Evolutionary conservation across 2,797 vertebrate species (phyloP), one percentile per base, ranked within the genome.

Genomic region (Brotula barbata): DNA sequence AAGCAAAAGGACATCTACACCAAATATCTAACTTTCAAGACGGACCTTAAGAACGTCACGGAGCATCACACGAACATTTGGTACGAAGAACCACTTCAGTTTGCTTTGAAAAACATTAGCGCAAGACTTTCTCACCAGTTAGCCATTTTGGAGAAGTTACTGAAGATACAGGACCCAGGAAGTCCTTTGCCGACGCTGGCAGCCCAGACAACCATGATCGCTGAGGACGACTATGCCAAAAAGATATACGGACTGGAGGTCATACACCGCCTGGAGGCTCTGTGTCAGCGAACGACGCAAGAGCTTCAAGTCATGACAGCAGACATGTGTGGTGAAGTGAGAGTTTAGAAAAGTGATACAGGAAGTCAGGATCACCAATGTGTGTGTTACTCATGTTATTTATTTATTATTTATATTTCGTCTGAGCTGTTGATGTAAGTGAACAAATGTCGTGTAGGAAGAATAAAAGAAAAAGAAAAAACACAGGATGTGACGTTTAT

Each of bases 101-200:
- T 0, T 0, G 0, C 0, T 1, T 13, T 83, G n/a, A 0, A 0
- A 0, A 0, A 0, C 0, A 1, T 73, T 5, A 60, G 31, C 1
- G 0, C 0, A 0, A 8, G 0, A 11, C 68, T 87, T 1, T 0
- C 0, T 0, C 0, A 14, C 7, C 20, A 23, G 20, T n/a, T 3
- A 0, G 0, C 0, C 0, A 5, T 0, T 3, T 3, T 81, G 1
- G 1, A 13, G 3, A 0, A 0, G 0, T 1, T 52, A 0, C 23
- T 80, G 7, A 0, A 0, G 0, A 0, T 0, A 0, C 0, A 19
- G 0, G 0, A 23, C 1, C 41, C 49, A 1, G 1, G 22, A 1
- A 1, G 1, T 2, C 1, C 16, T 28, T 0, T 48, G 13, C 41
- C 42, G 0, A 0, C 58, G 7, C 13, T n/a, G 0, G 55, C 52